Percentiles rank a stretch among this genome's conserved stretches.
Conservation (phyloP, 1,140 invertebrate genomes). For the Radopholus similis region DNA sequence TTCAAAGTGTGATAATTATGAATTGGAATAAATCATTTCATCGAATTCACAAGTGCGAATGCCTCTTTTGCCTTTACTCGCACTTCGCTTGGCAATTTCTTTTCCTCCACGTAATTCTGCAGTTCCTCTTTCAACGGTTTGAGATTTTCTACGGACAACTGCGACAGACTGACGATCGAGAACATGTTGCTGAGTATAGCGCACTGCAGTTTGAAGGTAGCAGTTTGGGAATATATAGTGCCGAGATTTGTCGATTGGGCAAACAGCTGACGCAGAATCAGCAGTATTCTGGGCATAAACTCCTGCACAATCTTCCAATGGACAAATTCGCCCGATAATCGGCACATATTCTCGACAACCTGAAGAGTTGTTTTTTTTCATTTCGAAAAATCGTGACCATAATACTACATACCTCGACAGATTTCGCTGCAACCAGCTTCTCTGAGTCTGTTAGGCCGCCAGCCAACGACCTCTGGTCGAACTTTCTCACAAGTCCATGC, state of each 20-base stretch:
- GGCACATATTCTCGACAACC: constrained; percentile 24
- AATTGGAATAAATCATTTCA: not conserved
- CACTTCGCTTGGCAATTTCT: not conserved
- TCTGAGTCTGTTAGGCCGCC: not conserved
- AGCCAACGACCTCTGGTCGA: constrained; percentile 16
- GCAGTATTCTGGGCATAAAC: constrained; percentile 17
- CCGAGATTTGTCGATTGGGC: constrained; percentile 3
- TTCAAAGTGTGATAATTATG: not conserved
- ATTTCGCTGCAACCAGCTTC: constrained; percentile 9
- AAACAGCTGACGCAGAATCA: not conserved
- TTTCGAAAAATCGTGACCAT: not conserved
- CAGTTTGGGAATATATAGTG: constrained; percentile 11
- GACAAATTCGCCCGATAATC: constrained; percentile 32
- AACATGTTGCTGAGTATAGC: no score
- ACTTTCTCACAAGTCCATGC: constrained; percentile 23
- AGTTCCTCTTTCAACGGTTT: not conserved
- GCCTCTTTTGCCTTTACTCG: not conserved
- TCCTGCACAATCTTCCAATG: constrained; percentile 34
- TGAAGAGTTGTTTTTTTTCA: constrained; percentile 8
- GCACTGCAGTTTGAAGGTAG: constrained; percentile 24
- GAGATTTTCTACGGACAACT: not conserved
- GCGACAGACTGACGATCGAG: not conserved
- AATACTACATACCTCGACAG: constrained; percentile 12
- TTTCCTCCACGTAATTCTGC: not conserved
- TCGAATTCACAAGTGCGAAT: not conserved